Evolutionary conservation across 2,888 invertebrate species (phyloP).

Genomic region (Xanthorhoe designata): DNA sequence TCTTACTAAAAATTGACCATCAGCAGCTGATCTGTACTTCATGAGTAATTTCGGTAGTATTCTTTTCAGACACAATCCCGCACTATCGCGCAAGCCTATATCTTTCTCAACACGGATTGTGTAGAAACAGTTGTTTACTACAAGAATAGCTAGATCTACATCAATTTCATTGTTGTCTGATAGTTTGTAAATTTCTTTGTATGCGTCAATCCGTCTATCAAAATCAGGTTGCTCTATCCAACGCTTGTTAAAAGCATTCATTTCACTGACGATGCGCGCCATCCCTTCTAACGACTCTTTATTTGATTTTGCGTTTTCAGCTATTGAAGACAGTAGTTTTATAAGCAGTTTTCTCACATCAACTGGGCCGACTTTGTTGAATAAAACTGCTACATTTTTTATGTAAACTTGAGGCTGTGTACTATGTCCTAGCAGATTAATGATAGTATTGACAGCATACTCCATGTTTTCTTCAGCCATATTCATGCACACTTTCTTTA

Average conservation of each 20-base stretch:
- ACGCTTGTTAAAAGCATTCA: conserved; percentile 95
- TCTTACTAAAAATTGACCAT: conserved; percentile 89
- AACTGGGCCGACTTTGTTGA: conserved; percentile 88
- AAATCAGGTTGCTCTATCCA: conserved; percentile 98
- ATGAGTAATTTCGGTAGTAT: conserved; percentile 88
- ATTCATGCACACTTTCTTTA: conserved; percentile 86
- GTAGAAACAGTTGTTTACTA: conserved; percentile 93
- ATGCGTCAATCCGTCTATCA: conserved; percentile 91
- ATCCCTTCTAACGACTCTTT: conserved; percentile 79
- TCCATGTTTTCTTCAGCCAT: conserved; percentile 89
- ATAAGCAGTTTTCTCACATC: conserved; percentile 89
- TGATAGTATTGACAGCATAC: conserved; percentile 89
- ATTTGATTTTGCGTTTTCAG: conserved; percentile 70
- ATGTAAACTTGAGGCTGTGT: conserved; percentile 88
- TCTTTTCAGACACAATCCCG: conserved; percentile 90
- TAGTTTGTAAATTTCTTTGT: conserved; percentile 87
- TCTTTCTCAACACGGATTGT: conserved; percentile 92
- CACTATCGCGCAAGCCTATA: conserved; percentile 92
- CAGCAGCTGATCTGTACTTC: conserved; percentile 80
- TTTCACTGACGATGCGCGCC: conserved; percentile 85
- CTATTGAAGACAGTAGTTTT: conserved; percentile 86
- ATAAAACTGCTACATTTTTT: conserved; percentile 89
- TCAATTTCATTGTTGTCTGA: conserved; percentile 82
- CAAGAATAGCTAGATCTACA: conserved; percentile 88
- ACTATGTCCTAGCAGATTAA: conserved; percentile 90